Percentiles rank a stretch among this genome's conserved stretches.
Conservation (phyloP, 2,797 vertebrate genomes). For the Perdix hodgsoniae region DNA sequence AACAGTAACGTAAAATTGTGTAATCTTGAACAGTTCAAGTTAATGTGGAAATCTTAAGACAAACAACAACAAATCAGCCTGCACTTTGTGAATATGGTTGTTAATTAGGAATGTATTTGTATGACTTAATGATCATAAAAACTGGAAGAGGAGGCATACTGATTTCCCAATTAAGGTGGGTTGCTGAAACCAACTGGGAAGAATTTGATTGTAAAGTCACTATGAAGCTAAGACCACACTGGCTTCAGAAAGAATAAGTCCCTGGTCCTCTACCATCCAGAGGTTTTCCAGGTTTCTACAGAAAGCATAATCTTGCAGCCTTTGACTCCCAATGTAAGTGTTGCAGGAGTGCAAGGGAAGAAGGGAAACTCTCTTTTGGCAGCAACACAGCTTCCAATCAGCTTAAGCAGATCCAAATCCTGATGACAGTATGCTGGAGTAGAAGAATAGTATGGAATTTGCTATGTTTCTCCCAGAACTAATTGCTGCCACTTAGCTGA, state of each 20-base stretch:
- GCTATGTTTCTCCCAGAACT: background rate
- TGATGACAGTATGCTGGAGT: rapidly evolving
- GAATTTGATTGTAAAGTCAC: background rate
- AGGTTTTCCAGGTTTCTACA: background rate
- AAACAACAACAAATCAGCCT: background rate
- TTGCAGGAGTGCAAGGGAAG: rapidly evolving
- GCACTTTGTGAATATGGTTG: background rate
- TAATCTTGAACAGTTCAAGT: background rate
- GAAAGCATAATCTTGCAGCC: background rate
- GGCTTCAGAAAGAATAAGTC: background rate
- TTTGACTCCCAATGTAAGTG: rapidly evolving
- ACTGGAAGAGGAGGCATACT: background rate
- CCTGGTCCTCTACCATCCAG: background rate
- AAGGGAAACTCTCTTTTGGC: background rate
- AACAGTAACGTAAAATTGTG: background rate
- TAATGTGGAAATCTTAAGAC: background rate
- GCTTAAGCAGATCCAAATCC: background rate
- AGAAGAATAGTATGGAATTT: background rate
- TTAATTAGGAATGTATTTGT: background rate
- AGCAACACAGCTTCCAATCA: background rate
- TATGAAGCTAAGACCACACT: background rate
- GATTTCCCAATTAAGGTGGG: background rate
- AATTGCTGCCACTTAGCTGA: background rate
- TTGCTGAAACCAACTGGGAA: background rate
- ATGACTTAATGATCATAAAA: background rate